phyloP scores from a whole-genome alignment of 23 tunicate genomes.

The Ascidia mentula region DNA sequence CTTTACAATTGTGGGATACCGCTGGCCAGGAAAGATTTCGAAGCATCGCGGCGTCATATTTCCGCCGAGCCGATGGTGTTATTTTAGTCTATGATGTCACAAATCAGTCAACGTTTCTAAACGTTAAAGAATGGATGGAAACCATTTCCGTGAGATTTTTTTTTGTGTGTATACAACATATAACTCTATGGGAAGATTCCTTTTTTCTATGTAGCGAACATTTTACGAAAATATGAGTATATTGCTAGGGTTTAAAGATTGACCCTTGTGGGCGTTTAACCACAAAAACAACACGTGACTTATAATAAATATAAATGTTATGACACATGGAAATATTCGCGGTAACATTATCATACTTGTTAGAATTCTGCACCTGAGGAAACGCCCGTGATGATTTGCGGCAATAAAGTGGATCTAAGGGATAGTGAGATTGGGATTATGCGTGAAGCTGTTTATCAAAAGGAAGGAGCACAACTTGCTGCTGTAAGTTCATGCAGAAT shows the following conservation, averaged over 20 bases:
- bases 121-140: conserved; percentile 94
- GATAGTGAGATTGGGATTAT: conserved; percentile 5
- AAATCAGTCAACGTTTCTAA: conserved; percentile 57
- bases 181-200: no score
- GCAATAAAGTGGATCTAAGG: conserved; percentile 76
- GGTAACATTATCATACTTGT: no score
- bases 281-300: no score
- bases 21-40: conserved; percentile 92
- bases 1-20: conserved; percentile 88
- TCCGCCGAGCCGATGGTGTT: conserved; percentile 82
- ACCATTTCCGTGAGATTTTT: conserved; percentile 51
- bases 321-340: no score
- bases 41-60: conserved; percentile 70
- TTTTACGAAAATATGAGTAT: no score
- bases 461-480: conserved; percentile 88
- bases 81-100: conserved; percentile 87
- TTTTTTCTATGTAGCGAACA: no score
- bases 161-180: no score
- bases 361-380: conserved; percentile 45
- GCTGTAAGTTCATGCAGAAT: conserved; percentile 46
- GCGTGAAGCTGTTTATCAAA: conserved; percentile 30
- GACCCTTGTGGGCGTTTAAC: no score
- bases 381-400: conserved; percentile 79
- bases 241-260: no score
- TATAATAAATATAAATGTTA: no score